Conservation (phyloP, 53 echinoderm and acorn worm species). For the Apostichopus leukothele region DNA sequence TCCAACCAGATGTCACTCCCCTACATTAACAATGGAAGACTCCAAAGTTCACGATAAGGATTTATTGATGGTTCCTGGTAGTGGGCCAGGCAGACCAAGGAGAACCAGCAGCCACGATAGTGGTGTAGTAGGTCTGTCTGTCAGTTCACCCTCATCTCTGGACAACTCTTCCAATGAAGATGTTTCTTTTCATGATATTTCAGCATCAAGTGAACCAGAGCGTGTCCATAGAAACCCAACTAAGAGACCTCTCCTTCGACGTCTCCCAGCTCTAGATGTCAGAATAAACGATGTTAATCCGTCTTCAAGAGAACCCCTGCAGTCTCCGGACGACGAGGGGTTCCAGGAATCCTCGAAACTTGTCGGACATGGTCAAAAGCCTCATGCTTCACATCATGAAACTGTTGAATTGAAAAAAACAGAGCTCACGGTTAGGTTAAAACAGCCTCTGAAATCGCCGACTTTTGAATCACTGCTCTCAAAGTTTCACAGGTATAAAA, state of each 20-base stretch:
- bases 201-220: neutral
- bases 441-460: conserved; percentile 31
- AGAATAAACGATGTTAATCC: neutral
- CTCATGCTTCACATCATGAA: neutral
- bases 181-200: conserved; percentile 49
- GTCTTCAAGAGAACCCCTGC: conserved; percentile 22
- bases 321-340: conserved; percentile 84
- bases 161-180: conserved; percentile 66
- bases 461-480: conserved; percentile 35
- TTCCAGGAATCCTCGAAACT: conserved; percentile 60
- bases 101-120: conserved; percentile 82
- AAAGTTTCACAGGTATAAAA: conserved; percentile 30
- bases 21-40: conserved; percentile 35
- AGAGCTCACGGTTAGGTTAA: conserved; percentile 40
- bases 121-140: conserved; percentile 76
- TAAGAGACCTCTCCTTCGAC: conserved; percentile 39
- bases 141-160: conserved; percentile 59
- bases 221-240: neutral
- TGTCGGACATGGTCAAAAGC: neutral
- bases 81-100: conserved; percentile 56
- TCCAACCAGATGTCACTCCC: conserved; percentile 77
- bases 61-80: conserved; percentile 54
- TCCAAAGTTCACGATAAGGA: conserved; percentile 53
- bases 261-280: conserved; percentile 4
- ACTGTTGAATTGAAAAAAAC: conserved; percentile 13